Base-by-base conservation (phyloP, 2,888 invertebrate species). In the Ommatoiulus sabulosus region DNA sequence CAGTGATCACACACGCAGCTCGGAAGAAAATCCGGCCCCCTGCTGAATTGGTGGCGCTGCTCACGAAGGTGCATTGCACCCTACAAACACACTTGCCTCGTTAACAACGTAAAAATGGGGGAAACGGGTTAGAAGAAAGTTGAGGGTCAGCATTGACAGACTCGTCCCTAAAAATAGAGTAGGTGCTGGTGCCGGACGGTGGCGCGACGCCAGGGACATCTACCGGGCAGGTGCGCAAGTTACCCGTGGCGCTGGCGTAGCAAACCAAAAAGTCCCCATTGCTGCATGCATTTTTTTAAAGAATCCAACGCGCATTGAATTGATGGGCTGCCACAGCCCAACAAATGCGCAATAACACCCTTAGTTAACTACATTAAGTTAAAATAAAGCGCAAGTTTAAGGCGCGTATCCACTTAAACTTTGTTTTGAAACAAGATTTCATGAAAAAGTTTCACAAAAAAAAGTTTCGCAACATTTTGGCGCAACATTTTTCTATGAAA, bases 71-170 rank as follows among this genome's bases (percentile, higher is more conserved):
- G 80, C 80, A 80, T 24, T 80, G 80, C 80, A 80, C 80, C 80
- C 80, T 80, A 80, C 80, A 80, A 80, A 80, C 80, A 80, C 80
- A 80, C 80, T 80, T 80, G 80, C 80, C 80, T 80, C 80, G 80
- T 35, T 80, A 80, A 80, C 80, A 80, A 80, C 35, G 24, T 24
- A 24, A 72, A 52, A 52, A 80, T 15, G 80, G 80, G 80, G 80
- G 35, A 80, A 80, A 80, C 80, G 80, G 80, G 80, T 80, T 80
- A 80, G 35, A 63, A 80, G 80, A 35, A 35, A 80, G 80, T 80
- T 80, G 80, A 80, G 80, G 80, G 80, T 80, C 35, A 80, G 24
- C 35, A 24, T 10, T 35, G 63, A 7, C 20, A n/a, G n/a, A 20
- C 63, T 63, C 20, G 35, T 80, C 35, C 35, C 80, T 35, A 80